Base-by-base conservation (phyloP, 2,888 invertebrate species). In the Sylvicola fuscatus region DNA sequence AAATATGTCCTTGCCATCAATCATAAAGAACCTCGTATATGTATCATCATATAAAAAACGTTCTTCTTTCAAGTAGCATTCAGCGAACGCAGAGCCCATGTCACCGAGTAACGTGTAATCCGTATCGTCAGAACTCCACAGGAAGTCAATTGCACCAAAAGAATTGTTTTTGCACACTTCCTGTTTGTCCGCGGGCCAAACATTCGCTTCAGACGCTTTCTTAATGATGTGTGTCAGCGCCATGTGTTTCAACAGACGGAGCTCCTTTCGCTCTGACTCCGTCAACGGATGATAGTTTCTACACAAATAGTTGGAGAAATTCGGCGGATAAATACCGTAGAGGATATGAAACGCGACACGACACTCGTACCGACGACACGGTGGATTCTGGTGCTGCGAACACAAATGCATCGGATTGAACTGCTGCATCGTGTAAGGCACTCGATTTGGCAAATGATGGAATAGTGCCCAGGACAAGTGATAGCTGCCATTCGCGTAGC, bases 391-490 rank as follows among this genome's bases (percentile, higher is more conserved):
- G 41, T 21, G 21, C 21, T 56, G 48, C 6, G 44, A 43, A 39
- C 58, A 58, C 40, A 58, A 56, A 27, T 38, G 30, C 34, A 37
- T 35, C 6, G 39, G 36, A 34, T 37, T 27, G 27, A 40, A 35
- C 38, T 46, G 27, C n/a, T 13, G 14, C 27, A 32, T 32, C n/a
- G 14, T 37, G 27, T 53, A 58, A 27, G 51, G 55, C 42, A 53
- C 51, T 5, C 58, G 50, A 40, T 47, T 48, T 42, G 47, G 47
- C 35, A 58, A 41, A 45, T 59, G 56, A 35, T 52, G 53, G 37
- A 59, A 59, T 14, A 59, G 55, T 14, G 54, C 56, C 58, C 58
- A 59, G 35, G 56, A 51, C 28, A 59, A 46, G 41, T 58, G 58
- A 43, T 58, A 58, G 32, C 45, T 21, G 4, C 21, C 21, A 21